Base-by-base conservation (phyloP, 2,797 vertebrate genomes). In the Potorous gilbertii region DNA sequence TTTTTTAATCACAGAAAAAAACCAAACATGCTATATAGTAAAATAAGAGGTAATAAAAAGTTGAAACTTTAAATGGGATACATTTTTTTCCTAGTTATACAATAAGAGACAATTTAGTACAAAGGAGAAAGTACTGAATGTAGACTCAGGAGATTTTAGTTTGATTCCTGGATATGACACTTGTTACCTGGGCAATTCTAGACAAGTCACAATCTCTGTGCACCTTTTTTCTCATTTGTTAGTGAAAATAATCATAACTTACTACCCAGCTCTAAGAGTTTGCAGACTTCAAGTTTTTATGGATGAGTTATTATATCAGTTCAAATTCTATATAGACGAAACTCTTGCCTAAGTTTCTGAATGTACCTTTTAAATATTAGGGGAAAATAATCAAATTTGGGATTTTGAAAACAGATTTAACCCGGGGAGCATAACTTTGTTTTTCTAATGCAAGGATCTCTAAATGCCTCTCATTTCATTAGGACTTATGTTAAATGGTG, bases 401-500 rank as follows among this genome's bases (percentile, higher is more conserved):
- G 91, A 92, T 46, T 57, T 57, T 54, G 74, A 92, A 95, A 96
- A 57, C 18, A 96, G 93, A 94, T 91, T 93, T 91, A 96, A 95
- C 92, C 91, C 93, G 92, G 54, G 59, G 92, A 59, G 46, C 28
- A 27, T 97, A 95, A 91, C 6, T 96, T 97, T 97, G 94, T 59
- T 59, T n/a, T 97, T 96, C 56, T 95, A 96, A 97, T 97, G 96
- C 94, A 90, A 95, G 95, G 93, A 46, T 95, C 56, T 97, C 66
- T 93, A 92, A 97, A 97, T 97, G 96, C 94, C 97, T 97, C 56
- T 94, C 91, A 94, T 96, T 97, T 96, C 95, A 94, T 93, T 90
- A 95, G 96, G 94, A 96, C 96, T 98, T 97, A 92, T 40, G 97
- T 96, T 97, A 98, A 98, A 97, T 96, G 95, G 0, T 52, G 90